phyloP scores from a whole-genome alignment of 2,113 vertebrate genomes.

The Naja naja region DNA sequence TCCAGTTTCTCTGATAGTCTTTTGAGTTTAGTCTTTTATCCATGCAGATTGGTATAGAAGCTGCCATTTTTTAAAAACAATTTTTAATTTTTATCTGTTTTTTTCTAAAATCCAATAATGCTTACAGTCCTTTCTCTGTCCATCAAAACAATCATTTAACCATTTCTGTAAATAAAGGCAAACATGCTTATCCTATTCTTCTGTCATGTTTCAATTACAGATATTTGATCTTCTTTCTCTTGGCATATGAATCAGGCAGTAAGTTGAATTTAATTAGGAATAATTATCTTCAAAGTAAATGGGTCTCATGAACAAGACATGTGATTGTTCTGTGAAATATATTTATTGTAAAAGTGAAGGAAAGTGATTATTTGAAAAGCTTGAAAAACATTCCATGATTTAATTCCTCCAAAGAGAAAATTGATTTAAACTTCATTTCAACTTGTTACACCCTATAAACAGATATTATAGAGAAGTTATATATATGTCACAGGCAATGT shows the following conservation, averaged over 20 bases:
- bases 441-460: neutral
- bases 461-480: neutral
- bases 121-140: neutral
- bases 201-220: neutral
- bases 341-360: neutral
- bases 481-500: neutral
- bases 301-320: neutral
- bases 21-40: neutral
- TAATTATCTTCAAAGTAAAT: neutral
- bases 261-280: neutral
- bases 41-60: neutral
- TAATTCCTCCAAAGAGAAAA: neutral
- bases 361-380: neutral
- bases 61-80: neutral
- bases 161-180: neutral
- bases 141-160: neutral
- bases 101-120: neutral
- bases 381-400: neutral
- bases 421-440: neutral
- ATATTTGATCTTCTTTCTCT: neutral
- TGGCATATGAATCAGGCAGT: neutral
- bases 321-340: neutral
- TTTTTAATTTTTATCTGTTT: neutral
- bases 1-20: neutral
- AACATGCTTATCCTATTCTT: neutral